phyloP scores from a whole-genome alignment of 2,113 vertebrate genomes.

The Hepsetus odoe region DNA sequence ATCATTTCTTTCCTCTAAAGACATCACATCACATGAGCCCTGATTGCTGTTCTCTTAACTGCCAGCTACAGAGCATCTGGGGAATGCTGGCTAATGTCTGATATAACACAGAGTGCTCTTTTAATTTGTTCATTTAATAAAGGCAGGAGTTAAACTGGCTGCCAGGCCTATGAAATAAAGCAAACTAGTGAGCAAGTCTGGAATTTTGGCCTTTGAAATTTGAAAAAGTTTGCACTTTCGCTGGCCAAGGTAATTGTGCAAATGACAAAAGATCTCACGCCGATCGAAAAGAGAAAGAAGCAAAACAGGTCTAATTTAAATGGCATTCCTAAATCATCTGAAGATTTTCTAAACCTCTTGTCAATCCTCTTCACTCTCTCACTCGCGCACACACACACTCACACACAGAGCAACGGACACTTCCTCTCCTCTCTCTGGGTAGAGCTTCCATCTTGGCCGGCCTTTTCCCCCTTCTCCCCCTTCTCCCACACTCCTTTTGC shows the following conservation, averaged over 20 bases:
- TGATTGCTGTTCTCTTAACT: neutral
- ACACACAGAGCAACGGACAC: no score
- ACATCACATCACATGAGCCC: no score
- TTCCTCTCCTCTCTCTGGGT: constrained; percentile 33
- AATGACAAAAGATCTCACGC: neutral
- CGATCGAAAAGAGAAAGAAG: neutral
- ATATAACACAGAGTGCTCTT: neutral
- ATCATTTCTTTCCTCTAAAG: no score
- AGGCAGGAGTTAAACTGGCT: no score
- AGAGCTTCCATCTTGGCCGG: constrained; percentile 49
- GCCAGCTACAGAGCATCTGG: neutral
- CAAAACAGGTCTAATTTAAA: constrained; percentile 8
- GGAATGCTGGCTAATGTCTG: constrained; percentile 15
- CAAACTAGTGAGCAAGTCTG: constrained; percentile 27
- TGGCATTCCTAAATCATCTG: neutral
- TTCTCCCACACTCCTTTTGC: constrained; percentile 65
- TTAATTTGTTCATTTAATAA: constrained; percentile 14
- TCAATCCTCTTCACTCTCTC: neutral
- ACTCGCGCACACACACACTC: no score
- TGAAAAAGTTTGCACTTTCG: neutral
- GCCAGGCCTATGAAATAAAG: constrained; percentile 28
- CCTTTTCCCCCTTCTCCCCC: constrained; percentile 43
- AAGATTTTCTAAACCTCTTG: neutral
- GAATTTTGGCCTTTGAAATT: constrained; percentile 17
- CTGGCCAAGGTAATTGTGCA: constrained; percentile 17